Base-by-base conservation (phyloP, 2,888 invertebrate species). In the Drosophila histrio region DNA sequence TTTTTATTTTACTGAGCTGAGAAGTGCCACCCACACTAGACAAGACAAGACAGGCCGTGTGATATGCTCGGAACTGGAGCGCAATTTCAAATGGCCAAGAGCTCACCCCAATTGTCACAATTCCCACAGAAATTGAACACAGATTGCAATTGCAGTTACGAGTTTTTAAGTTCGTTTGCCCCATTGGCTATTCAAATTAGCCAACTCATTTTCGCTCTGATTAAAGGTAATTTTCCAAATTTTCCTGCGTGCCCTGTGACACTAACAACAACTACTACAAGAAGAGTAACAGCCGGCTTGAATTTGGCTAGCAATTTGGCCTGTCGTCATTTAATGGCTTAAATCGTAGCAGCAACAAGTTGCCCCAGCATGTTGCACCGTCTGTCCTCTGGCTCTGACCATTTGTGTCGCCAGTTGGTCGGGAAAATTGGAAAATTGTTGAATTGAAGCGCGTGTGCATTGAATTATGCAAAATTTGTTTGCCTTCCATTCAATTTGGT, bases 191-290 rank as follows among this genome's bases (percentile, higher is more conserved):
- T 60, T 66, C 67, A 73, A 83, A 83, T 85, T 85, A 82, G 65
- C 57, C 65, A 77, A 71, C 82, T 85, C 82, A 88, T 79, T 84
- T 88, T 86, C 73, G 73, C 74, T 77, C 83, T 85, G 85, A 85
- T 85, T 88, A 87, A 83, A 83, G 71, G 84, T 70, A 85, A 85
- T 85, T 85, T 88, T 84, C 68, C 63, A 70, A 79, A 80, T 76
- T 83, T 79, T 72, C 77, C 63, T 70, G 60, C 64, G 60, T 65
- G 53, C 67, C 69, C 67, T 75, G 84, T 68, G 78, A 88, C 87
- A 88, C 41, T 63, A 65, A 73, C 72, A 74, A 68, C 71, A 67
- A 52, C 38, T 43, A 43, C 52, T 43, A 11, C 56, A 72, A 49
- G 41, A 39, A 41, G 39, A 57, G 50, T 68, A 72, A 41, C 53